Evolutionary conservation across 2,888 invertebrate species (phyloP), one percentile per base, ranked within the genome.

Genomic region (Epiblema foenella): DNA sequence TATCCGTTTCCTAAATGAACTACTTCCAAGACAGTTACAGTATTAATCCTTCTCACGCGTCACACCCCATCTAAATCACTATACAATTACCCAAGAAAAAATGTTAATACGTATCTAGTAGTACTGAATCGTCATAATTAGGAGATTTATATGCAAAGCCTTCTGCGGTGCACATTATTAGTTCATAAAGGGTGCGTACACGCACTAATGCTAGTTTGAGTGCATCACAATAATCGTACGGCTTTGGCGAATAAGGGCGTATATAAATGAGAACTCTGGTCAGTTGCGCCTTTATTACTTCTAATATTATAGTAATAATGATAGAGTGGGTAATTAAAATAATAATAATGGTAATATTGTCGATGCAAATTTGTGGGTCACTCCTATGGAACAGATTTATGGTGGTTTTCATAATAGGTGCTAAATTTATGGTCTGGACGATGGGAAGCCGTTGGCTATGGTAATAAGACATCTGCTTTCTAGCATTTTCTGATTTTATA

Each of bases 81-180:
- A 79, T 79, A 56, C 85, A 86, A 90, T 89, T 88, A 88, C 88
- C 80, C 85, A 74, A 81, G n/a, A 24, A 80, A 82, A 87, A 83
- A 84, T 91, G 89, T 89, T 88, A 90, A 90, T 87, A 78, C 78
- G 81, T 85, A 69, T 69, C 70, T 57, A 66, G 52, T 54, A 60
- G 65, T 60, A 29, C 79, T 91, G 89, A 93, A 92, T 92, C 74
- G 82, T 77, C 78, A 84, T 93, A 93, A 93, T 93, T 90, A 93
- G 92, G 88, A 89, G 91, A 93, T 93, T 93, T 93, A 90, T 91
- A 93, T 93, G 92, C 93, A 92, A 92, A 93, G 89, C 87, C 82
- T 85, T 90, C 85, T 93, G 92, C 86, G 91, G 90, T 88, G 82
- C 85, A 86, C 89, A 91, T 91, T 92, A 93, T 93, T 91, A 92